Evolutionary conservation across 2,113 vertebrate species (phyloP), one percentile per base, ranked within the genome.

Genomic region (Toxotes chatareus): DNA sequence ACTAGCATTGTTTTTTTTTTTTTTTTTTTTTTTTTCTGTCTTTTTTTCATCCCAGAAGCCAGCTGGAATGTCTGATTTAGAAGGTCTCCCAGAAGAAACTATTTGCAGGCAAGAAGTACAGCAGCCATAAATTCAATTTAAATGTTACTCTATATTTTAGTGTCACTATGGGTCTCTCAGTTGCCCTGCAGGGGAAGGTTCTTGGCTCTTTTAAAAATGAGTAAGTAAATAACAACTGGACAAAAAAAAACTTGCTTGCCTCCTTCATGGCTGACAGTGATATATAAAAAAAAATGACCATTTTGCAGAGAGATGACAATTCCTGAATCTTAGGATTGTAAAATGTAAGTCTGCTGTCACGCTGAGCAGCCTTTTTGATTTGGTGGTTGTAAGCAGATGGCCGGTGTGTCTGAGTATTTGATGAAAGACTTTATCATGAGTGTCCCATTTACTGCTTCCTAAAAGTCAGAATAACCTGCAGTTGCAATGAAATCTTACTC

Each of bases 221-320:
- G 79, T 76, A 81, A 89, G 83, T 77, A 87, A 90, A 91, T 88
- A 91, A 81, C 53, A 86, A 80, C 65, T 64, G 71, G 78, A 75
- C 71, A 55, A 36, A 46, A 74, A 40, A 79, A 88, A 84, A 76
- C 47, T 49, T 21, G 34, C 36, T 21, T 46, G 47, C 19, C 65
- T 71, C 64, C 51, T 60, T 23, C 47, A 32, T 46, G 36, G 46
- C 61, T 69, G 55, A 80, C 71, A 57, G 62, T 80, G 36, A 71
- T 40, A 82, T 7, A 19, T 6, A 76, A 42, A 73, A 21, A 57
- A 51, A 67, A 31, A 17, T n/a, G n/a, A 55, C 57, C 49, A 65
- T 42, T 61, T 73, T 57, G 46, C 47, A 61, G 32, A 71, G 31
- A 27, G 64, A 82, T 73, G 6, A 76, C 68, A 72, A 59, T 57